Evolutionary conservation across 2,888 invertebrate species (phyloP), one percentile per base, ranked within the genome.

Genomic region (Ormyrus labotus): DNA sequence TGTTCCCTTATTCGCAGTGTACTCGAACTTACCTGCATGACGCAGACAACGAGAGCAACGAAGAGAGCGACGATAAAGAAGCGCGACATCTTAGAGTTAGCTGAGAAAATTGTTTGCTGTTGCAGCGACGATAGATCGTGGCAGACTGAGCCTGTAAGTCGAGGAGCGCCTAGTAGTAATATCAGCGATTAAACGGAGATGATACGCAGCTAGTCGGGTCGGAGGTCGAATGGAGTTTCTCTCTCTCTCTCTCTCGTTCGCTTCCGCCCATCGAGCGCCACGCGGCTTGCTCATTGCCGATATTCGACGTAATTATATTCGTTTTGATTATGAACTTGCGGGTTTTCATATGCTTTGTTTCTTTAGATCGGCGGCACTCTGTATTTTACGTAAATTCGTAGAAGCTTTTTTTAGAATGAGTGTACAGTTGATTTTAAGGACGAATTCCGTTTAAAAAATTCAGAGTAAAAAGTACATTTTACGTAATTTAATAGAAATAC

Each of bases 31-130:
- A 89, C 89, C 87, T 88, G 86, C 13, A 81, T 64, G n/a, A 81
- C 3, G 73, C 80, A 86, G 70, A 86, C 34, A 48, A 86, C 45
- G 53, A 84, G 83, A 68, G 78, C 81, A 51, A 86, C n/a, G 58
- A 86, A 58, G 13, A 87, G 34, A 65, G 78, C 68, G 51, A 85
- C 6, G 61, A 86, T 10, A 50, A 85, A 45, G 58, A 82, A 82
- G 70, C 88, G 88, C 34, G 83, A 71, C 89, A 89, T 89, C 7
- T 10, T 83, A 19, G n/a, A 47, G 61, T 57, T 34, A n/a, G 48
- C 45, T 55, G 53, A 64, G 50, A 50, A 60, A 9, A 55, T 70
- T 34, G 34, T 10, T 13, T 53, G 72, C 10, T 78, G 70, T 50
- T 53, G 9, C 53, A 51, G 73, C 76, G 74, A 67, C 77, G 79